These are phyloP conservation scores for Cyanoliseus patagonus DNA, from an alignment of 2,113 vertebrate species.

Conservation along the genomic window DNA sequence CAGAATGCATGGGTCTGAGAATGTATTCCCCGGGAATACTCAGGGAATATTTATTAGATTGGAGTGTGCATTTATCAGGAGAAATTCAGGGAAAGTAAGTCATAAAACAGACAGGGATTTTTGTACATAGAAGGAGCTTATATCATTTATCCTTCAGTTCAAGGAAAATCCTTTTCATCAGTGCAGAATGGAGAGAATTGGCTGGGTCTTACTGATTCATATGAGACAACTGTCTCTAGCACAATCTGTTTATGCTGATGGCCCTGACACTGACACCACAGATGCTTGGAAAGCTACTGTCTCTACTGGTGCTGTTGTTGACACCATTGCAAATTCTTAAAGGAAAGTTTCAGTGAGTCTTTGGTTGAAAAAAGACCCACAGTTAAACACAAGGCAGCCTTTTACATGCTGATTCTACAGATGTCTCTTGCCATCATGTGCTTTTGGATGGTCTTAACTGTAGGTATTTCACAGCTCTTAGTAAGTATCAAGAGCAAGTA, in stretches of 20 bases:
- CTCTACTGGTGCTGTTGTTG: neutral
- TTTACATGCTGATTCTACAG: neutral
- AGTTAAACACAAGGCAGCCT: neutral
- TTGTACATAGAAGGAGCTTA: neutral
- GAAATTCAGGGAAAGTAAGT: neutral
- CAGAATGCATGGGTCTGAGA: neutral
- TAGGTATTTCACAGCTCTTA: constrained; percentile 10
- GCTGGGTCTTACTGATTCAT: neutral
- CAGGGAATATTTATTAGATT: neutral
- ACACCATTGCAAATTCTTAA: constrained; percentile 3
- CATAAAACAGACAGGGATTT: neutral
- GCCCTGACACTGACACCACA: neutral
- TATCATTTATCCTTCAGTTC: neutral
- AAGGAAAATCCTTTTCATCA: neutral
- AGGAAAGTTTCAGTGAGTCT: neutral
- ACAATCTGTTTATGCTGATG: constrained; percentile 52
- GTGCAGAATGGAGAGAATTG: neutral
- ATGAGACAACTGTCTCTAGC: neutral
- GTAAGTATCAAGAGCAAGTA: constrained; percentile 6
- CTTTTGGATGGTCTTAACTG: neutral
- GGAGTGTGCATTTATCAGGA: neutral
- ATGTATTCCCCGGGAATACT: neutral
- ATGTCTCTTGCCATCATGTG: neutral
- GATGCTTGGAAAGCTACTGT: constrained; percentile 42
- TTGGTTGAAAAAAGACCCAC: neutral